Evolutionary conservation across 2,888 invertebrate genomes (phyloP), one percentile per base, ranked within the genome.

Genomic region (Ceramica pisi): DNA sequence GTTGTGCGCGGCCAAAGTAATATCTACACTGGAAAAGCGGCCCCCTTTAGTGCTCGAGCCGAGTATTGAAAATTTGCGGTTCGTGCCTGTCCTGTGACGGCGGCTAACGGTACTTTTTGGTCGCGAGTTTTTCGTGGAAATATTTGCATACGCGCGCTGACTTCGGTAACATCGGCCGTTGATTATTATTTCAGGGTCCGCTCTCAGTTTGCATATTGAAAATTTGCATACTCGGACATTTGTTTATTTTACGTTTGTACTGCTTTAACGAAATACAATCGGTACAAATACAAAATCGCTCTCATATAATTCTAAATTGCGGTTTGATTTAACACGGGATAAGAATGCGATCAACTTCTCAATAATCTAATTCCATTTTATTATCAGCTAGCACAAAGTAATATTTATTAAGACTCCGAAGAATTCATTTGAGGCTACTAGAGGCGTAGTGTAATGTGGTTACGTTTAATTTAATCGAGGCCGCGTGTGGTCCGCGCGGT

Each of bases 1-100:
- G 94, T 95, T 95, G 94, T 94, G 93, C 92, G 91, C 92, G 88
- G 94, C 94, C 93, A 93, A 95, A 94, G 92, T 95, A 94, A 94
- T 94, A 92, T 94, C 94, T 94, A 95, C 94, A 95, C 92, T 92
- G 94, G 92, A 92, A 94, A 94, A 94, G 93, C 92, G 90, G 91
- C 80, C 88, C 88, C 90, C 90, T 93, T 93, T 92, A 91, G 87
- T 87, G 88, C 85, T 85, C 87, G 81, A 87, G 84, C 83, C 84
- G 89, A 87, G 90, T 90, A 92, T 92, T 93, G 92, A 90, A 93
- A 94, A 92, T 92, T 92, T 89, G 89, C 89, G 82, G 92, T 91
- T 91, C 92, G 92, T 93, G 92, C 92, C 86, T 89, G 88, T 87
- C 89, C 89, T 89, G 90, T 87, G 89, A 88, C 88, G 88, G 82